Percentiles rank a stretch among this genome's conserved stretches.
These are phyloP conservation scores for Disparrhopalites patrizii DNA, from an alignment of 2,888 invertebrate genomes.

Conservation along the genomic window DNA sequence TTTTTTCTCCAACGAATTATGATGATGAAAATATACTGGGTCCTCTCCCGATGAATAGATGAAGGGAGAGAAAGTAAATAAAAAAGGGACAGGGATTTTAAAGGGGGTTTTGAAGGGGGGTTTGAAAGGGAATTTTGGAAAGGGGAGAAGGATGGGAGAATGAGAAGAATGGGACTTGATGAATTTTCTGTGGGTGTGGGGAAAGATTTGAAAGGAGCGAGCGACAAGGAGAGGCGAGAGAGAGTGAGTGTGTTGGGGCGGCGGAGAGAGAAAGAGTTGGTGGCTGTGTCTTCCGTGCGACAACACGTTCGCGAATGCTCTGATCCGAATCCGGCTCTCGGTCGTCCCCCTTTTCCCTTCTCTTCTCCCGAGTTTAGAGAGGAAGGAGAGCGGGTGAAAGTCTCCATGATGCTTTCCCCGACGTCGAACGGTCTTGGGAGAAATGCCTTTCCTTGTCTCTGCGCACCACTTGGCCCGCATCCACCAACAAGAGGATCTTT, in stretches of 20 bases:
- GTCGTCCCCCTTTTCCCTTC: conserved; percentile 14
- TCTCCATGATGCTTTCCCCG: conserved; percentile 42
- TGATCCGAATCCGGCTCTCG: conserved; percentile 27
- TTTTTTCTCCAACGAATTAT: no score
- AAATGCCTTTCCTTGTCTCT: conserved; percentile 25
- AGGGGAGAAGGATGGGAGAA: not conserved
- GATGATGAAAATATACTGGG: no score
- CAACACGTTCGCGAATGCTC: conserved; percentile 32
- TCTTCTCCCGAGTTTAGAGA: not conserved
- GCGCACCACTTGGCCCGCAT: conserved; percentile 36
- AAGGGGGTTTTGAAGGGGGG: not conserved
- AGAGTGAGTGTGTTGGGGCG: not conserved
- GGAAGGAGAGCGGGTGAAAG: conserved; percentile 26
- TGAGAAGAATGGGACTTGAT: not conserved
- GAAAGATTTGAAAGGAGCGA: not conserved
- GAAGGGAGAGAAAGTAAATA: no score
- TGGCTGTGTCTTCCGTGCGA: conserved; percentile 26
- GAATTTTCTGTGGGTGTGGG: not conserved
- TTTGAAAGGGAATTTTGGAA: not conserved
- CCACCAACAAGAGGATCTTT: conserved; percentile 42
- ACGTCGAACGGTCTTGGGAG: conserved; percentile 8
- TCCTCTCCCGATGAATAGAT: no score
- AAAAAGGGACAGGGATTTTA: not conserved
- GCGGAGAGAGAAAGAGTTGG: not conserved
- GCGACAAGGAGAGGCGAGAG: not conserved